These are phyloP conservation scores for Chrysotoxum bicinctum DNA, from an alignment of 2,888 invertebrate genomes.

Conservation along the genomic window DNA sequence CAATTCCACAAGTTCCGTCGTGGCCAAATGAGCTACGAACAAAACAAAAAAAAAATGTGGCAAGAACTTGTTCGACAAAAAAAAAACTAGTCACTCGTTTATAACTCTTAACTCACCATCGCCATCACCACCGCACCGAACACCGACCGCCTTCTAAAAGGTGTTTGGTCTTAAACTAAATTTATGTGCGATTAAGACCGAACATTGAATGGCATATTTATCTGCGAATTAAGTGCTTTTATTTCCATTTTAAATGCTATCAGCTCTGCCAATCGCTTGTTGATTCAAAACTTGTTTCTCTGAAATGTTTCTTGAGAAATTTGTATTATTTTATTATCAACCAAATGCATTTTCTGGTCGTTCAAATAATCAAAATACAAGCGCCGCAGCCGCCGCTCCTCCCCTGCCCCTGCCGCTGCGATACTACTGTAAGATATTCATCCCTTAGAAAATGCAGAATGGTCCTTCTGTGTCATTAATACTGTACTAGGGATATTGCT, in stretches of 20 bases:
- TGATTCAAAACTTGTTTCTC: slow-evolving; percentile 59
- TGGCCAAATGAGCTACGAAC: slow-evolving; percentile 13
- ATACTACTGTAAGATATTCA: neutral
- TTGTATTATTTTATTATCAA: slow-evolving; percentile 33
- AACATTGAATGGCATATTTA: slow-evolving; percentile 62
- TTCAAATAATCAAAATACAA: slow-evolving; percentile 38
- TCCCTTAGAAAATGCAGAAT: slow-evolving; percentile 30
- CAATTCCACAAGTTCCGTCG: slow-evolving; percentile 24
- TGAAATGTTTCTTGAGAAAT: neutral
- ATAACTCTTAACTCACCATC: neutral
- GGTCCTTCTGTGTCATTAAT: neutral
- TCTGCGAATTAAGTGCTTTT: slow-evolving; percentile 45
- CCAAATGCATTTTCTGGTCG: slow-evolving; percentile 44
- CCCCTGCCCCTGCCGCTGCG: too few relatives aligned
- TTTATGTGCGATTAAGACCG: slow-evolving; percentile 43
- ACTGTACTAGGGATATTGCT: slow-evolving; percentile 1
- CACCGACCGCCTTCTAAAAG: slow-evolving; percentile 16
- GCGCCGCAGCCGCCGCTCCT: neutral
- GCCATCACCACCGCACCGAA: neutral
- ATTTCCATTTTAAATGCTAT: slow-evolving; percentile 44
- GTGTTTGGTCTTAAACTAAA: slow-evolving; percentile 43
- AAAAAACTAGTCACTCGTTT: slow-evolving; percentile 2
- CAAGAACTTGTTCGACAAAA: slow-evolving; percentile 23
- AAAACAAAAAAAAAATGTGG: neutral
- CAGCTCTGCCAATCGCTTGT: slow-evolving; percentile 38